Conservation (phyloP, 2,797 vertebrate species). For the Gila robusta region DNA sequence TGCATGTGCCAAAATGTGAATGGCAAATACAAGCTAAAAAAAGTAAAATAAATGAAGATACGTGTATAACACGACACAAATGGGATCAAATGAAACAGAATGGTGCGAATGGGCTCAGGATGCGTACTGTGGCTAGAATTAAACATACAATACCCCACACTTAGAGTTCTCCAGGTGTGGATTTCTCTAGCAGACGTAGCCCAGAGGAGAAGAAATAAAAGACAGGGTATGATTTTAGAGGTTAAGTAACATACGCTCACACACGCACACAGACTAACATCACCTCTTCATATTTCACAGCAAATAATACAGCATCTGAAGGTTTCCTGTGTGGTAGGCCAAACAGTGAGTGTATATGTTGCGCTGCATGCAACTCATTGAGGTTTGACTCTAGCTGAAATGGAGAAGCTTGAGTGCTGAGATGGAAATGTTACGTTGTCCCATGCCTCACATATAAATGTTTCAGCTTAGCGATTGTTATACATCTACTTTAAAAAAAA, state of each 20-base stretch:
- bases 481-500: neutral
- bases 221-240: slow-evolving; percentile 68
- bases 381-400: slow-evolving; percentile 43
- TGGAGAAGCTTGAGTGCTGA: slow-evolving; percentile 47
- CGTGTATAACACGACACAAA: slow-evolving; percentile 38
- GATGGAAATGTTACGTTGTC: slow-evolving; percentile 46
- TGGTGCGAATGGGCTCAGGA: slow-evolving; percentile 59
- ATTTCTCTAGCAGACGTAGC: slow-evolving; percentile 83
- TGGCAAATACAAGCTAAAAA: slow-evolving; percentile 23
- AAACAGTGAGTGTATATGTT: slow-evolving; percentile 21
- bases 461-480: neutral
- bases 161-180: slow-evolving; percentile 86
- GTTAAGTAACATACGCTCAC: slow-evolving; percentile 35
- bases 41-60: neutral
- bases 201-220: slow-evolving; percentile 79
- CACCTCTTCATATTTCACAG: slow-evolving; percentile 27
- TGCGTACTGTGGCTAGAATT: slow-evolving; percentile 75
- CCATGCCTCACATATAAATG: slow-evolving; percentile 16
- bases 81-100: slow-evolving; percentile 51
- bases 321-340: slow-evolving; percentile 33
- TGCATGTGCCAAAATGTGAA: slow-evolving; percentile 45
- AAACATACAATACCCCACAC: slow-evolving; percentile 86
- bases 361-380: slow-evolving; percentile 19
- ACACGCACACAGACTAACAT: slow-evolving; percentile 23
- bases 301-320: slow-evolving; percentile 31